A percentile compares a stretch with the other conserved stretches of the same genome.
Evolutionary conservation across 2,888 invertebrate genomes (phyloP).

Genomic region (Ectobius pallidus): DNA sequence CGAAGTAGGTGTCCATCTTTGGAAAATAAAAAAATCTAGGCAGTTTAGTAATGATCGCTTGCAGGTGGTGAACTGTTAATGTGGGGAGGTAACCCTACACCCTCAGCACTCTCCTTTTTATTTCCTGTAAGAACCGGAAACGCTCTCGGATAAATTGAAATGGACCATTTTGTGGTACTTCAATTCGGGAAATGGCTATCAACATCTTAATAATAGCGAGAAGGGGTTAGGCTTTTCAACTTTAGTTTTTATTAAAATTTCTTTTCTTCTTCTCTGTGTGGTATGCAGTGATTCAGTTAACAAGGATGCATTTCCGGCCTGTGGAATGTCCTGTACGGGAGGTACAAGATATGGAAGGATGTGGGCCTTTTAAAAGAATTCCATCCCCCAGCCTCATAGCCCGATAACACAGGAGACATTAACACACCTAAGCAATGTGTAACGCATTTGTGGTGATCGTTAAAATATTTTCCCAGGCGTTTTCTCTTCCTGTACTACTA

Average conservation of each 20-base stretch:
- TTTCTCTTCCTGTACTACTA: no score
- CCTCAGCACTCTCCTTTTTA: neutral
- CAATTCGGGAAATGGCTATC: conserved; percentile 8
- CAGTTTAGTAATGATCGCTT: neutral
- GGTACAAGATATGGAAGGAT: no score
- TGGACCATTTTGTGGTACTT: conserved; percentile 15
- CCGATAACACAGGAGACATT: no score
- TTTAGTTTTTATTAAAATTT: neutral
- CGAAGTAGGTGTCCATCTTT: no score
- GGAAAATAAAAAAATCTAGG: no score
- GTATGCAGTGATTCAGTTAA: conserved; percentile 4
- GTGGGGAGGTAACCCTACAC: neutral
- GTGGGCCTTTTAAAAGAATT: no score
- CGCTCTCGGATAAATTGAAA: neutral
- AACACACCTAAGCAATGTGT: no score
- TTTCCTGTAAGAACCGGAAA: conserved; percentile 7
- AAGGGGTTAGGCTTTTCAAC: neutral
- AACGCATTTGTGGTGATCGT: no score
- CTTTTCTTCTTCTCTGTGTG: neutral
- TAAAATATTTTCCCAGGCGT: no score
- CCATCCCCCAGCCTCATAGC: no score
- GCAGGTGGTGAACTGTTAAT: neutral
- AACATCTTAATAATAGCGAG: neutral
- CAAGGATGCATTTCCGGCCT: neutral
- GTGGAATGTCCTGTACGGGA: no score